Evolutionary conservation across 2,888 invertebrate genomes (phyloP).

Genomic region (Caenorhabditis sinica): DNA sequence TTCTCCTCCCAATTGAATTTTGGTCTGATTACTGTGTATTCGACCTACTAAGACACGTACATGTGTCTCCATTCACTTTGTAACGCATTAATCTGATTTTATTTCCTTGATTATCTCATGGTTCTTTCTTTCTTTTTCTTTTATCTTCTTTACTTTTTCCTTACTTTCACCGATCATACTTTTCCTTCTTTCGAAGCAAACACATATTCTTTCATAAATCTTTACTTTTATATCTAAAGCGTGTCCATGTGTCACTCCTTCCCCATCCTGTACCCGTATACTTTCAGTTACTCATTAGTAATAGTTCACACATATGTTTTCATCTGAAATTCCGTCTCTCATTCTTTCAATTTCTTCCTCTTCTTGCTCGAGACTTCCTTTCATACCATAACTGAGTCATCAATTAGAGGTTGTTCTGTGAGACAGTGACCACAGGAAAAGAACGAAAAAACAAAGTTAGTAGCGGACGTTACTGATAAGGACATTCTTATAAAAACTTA

Average conservation of each 20-base stretch:
- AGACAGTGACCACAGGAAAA: not conserved
- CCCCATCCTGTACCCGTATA: not conserved
- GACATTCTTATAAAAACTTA: constrained; percentile 24
- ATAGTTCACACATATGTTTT: constrained; percentile 10
- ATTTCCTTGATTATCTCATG: constrained; percentile 39
- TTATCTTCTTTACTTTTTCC: constrained; percentile 15
- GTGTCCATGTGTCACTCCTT: constrained; percentile 25
- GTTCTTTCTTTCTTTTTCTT: not conserved
- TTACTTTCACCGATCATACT: constrained; percentile 23
- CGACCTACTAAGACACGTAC: constrained; percentile 24
- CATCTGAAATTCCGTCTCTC: not conserved
- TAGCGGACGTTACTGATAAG: constrained; percentile 27
- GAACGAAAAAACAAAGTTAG: not conserved
- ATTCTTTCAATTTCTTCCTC: not conserved
- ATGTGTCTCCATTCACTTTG: constrained; percentile 24
- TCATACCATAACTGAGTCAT: constrained; percentile 8
- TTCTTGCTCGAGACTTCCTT: constrained; percentile 13
- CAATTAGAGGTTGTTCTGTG: constrained; percentile 1
- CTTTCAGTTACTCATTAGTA: constrained; percentile 1
- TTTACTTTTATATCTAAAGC: constrained; percentile 32
- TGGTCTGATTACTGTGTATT: constrained; percentile 9
- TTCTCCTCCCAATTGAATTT: constrained; percentile 5
- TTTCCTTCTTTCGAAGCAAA: constrained; percentile 9
- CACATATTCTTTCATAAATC: constrained; percentile 38
- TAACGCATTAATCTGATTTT: constrained; percentile 39